phyloP scores from a whole-genome alignment of 2,113 vertebrate genomes.

The Pampusana beccarii region DNA sequence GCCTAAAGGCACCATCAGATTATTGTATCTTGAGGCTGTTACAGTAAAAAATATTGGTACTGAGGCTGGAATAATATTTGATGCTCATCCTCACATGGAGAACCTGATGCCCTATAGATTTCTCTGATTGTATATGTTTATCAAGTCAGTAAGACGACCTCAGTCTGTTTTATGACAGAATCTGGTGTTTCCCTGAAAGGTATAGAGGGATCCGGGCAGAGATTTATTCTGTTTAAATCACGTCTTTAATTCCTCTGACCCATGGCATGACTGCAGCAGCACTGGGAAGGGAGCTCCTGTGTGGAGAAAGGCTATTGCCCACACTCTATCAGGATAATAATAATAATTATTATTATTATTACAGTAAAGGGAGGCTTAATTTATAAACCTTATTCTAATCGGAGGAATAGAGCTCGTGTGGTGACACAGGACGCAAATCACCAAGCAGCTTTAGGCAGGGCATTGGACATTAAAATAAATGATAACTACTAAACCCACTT shows the following conservation, averaged over 20 bases:
- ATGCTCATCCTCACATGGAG: not conserved
- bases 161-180: not conserved
- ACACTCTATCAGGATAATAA: not conserved
- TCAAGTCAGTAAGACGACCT: not conserved
- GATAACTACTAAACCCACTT: not conserved
- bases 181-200: not conserved
- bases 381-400: not conserved
- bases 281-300: not conserved
- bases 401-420: not conserved
- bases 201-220: not conserved
- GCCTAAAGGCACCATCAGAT: not conserved
- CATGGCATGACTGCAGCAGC: not conserved
- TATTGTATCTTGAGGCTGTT: not conserved
- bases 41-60: not conserved
- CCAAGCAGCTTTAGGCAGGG: not conserved
- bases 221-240: not conserved
- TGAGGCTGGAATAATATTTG: fast-evolving
- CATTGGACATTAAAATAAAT: not conserved
- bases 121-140: not conserved
- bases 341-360: not conserved
- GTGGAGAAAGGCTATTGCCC: not conserved
- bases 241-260: not conserved
- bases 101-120: not conserved
- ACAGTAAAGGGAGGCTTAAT: not conserved
- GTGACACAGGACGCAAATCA: not conserved